Base-by-base conservation (phyloP, 2,888 invertebrate genomes). In the Gisinianus flammeolus region DNA sequence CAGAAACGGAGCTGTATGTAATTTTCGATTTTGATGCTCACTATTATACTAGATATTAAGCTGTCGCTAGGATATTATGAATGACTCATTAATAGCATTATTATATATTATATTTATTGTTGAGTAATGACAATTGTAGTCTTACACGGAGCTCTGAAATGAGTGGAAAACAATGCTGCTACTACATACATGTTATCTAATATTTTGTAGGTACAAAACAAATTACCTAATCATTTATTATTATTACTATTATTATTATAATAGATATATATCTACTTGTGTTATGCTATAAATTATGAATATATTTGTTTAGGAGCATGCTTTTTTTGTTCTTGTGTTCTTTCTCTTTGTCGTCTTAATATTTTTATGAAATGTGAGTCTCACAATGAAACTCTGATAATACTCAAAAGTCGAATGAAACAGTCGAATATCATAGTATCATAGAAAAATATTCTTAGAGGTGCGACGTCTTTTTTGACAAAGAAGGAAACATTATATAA, bases 381-480 rank as follows among this genome's bases (percentile, higher is more conserved):
- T 66, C 66, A 66, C n/a, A 16, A 16, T 28, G 30, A 12, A 66
- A 66, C 66, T 66, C 66, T 66, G 66, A 66, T 28, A 66, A 66
- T 66, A 66, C 66, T 66, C 66, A 66, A 44, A 44, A 58, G 58
- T 58, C 58, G 58, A 58, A 58, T 58, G 22, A n/a, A 12, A 24
- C 19, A 44, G 44, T 44, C 44, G 12, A 44, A 19, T 44, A 44
- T 12, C 44, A 44, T 44, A 44, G 19, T 44, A 44, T 44, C 19
- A 58, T n/a, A 58, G 22, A n/a, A n/a, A n/a, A n/a, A 12, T 58
- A 58, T 58, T 2, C 10, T n/a, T 58, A 58, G 8, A 58, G 19
- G 24, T 58, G 58, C 24, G 58, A 44, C 44, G 44, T 44, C 44
- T 44, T 44, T 44, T 2, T 44, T 19, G 19, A 44, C 12, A 44